Evolutionary conservation across 2,888 invertebrate genomes (phyloP).

Genomic region (Aleiodes leptofemur): DNA sequence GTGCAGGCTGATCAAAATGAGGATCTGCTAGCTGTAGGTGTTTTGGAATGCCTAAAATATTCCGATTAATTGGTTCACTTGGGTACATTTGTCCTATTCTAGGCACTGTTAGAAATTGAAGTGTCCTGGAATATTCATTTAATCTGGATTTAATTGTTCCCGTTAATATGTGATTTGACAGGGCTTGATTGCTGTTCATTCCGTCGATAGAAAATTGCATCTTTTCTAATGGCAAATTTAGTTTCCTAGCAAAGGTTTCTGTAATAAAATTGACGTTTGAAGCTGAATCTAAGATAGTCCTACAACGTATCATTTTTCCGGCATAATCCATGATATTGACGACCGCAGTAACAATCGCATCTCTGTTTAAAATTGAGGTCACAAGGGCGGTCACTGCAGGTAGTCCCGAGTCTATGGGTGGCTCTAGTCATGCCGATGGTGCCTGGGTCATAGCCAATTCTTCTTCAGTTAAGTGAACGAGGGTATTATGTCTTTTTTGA

Average conservation of each 20-base stretch:
- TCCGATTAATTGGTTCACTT: not conserved
- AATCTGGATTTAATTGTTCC: constrained; percentile 2
- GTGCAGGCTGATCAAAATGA: not conserved
- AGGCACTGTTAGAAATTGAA: not conserved
- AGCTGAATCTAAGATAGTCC: not conserved
- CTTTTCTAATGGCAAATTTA: constrained; percentile 10
- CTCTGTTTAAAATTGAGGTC: not conserved
- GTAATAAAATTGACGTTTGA: constrained; percentile 24
- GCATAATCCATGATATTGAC: not conserved
- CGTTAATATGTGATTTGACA: not conserved
- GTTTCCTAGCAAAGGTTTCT: not conserved
- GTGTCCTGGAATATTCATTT: not conserved
- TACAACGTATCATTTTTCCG: not conserved
- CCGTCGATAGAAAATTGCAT: not conserved
- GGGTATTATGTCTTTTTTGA: not conserved
- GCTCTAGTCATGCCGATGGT: not conserved
- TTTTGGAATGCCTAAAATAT: too few species aligned
- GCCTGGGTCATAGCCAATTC: too few species aligned
- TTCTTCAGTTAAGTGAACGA: not conserved
- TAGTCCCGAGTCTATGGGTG: not conserved
- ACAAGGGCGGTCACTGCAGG: not conserved
- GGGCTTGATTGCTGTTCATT: not conserved
- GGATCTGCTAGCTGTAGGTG: not conserved
- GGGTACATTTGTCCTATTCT: not conserved
- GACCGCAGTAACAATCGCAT: not conserved